Evolutionary conservation across 2,888 invertebrate genomes (phyloP).

Genomic region (Disparrhopalites patrizii): DNA sequence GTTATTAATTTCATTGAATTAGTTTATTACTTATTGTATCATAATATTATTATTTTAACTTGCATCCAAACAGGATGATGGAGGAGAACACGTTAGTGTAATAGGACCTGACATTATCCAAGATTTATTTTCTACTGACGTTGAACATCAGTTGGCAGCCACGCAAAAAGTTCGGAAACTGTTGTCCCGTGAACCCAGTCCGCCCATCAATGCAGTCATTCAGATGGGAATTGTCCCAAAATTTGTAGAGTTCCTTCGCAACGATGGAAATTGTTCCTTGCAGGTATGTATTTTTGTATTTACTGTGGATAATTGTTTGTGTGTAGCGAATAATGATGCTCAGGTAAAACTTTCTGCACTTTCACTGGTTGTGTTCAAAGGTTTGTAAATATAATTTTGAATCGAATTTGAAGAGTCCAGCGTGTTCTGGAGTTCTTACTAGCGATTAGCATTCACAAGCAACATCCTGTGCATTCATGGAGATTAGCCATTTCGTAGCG

Average conservation of each 20-base stretch:
- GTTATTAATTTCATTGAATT: too few relatives aligned
- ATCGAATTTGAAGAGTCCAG: too few relatives aligned
- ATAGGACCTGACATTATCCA: conserved; percentile 80
- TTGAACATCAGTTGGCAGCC: conserved; percentile 75
- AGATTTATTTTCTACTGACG: conserved; percentile 70
- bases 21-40: too few relatives aligned
- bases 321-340: too few relatives aligned
- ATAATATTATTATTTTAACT: conserved; percentile 10
- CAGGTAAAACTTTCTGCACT: too few relatives aligned
- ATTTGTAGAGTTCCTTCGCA: conserved; percentile 86
- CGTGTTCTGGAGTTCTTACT: too few relatives aligned
- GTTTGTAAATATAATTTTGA: too few relatives aligned
- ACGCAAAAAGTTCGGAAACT: conserved; percentile 92
- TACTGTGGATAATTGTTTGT: too few relatives aligned
- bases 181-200: conserved; percentile 90
- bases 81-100: conserved; percentile 42
- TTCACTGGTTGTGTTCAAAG: too few relatives aligned
- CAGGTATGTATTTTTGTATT: conserved; percentile 69
- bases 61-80: conserved; percentile 10
- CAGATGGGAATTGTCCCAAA: conserved; percentile 88
- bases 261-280: conserved; percentile 74
- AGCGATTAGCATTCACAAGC: too few relatives aligned
- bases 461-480: too few relatives aligned
- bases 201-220: conserved; percentile 95
- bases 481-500: too few relatives aligned